A percentile compares a stretch with the other conserved stretches of the same genome.
Conservation (phyloP, 2,113 vertebrate species). For the Marcusenius ussheri region DNA sequence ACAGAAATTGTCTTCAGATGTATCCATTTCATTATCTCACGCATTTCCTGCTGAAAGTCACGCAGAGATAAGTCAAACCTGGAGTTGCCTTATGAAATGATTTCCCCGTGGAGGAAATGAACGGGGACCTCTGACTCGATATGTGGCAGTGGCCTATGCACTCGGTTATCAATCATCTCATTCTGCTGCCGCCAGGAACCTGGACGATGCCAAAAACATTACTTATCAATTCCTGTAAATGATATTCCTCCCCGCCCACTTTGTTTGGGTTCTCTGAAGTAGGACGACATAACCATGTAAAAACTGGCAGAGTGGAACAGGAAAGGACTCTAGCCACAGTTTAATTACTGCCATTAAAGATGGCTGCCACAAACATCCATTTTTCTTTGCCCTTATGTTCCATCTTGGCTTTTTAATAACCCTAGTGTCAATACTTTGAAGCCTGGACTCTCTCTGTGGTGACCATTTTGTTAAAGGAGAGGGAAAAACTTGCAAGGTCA, state of each 20-base stretch:
- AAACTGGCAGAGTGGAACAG: background rate
- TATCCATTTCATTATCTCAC: background rate
- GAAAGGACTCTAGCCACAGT: background rate
- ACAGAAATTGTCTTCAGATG: background rate
- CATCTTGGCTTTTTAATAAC: background rate
- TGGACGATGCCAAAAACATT: background rate
- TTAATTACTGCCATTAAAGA: conserved; percentile 9
- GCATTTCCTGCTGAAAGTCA: background rate
- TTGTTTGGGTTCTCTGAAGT: background rate
- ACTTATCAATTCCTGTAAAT: background rate
- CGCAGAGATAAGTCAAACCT: background rate
- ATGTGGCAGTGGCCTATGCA: background rate
- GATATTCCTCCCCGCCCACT: background rate
- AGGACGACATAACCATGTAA: background rate
- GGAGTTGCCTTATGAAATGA: background rate
- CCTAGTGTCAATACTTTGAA: background rate
- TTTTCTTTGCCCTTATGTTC: background rate
- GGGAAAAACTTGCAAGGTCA: background rate
- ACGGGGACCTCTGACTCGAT: background rate
- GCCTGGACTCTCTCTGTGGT: background rate
- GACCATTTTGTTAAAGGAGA: background rate
- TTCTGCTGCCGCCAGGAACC: background rate
- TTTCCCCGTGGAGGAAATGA: background rate
- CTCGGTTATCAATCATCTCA: background rate
- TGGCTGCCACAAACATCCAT: background rate